These are phyloP conservation scores for Mixornis gularis DNA, from an alignment of 2,113 vertebrate genomes.

Conservation along the genomic window DNA sequence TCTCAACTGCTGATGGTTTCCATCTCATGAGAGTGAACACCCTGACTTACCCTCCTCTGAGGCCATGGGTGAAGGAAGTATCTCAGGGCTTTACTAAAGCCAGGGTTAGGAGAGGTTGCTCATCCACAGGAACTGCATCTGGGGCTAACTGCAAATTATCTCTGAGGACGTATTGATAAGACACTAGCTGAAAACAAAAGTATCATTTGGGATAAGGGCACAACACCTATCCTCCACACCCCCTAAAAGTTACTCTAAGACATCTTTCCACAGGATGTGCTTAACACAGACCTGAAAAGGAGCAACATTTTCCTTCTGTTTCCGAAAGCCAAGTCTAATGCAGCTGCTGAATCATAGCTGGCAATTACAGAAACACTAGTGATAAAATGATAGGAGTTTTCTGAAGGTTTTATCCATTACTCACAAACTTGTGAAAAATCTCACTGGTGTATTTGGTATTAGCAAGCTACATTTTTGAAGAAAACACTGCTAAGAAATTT, in stretches of 20 bases:
- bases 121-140: neutral
- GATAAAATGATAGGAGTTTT: neutral
- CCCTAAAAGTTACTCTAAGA: neutral
- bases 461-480: neutral
- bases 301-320: neutral
- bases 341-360: neutral
- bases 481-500: neutral
- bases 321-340: neutral
- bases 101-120: neutral
- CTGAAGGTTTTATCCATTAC: neutral
- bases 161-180: rapidly evolving
- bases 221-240: neutral
- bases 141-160: neutral
- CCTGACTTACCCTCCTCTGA: neutral
- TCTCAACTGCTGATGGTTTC: neutral
- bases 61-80: rapidly evolving
- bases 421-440: neutral
- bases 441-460: neutral
- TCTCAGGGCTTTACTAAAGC: neutral
- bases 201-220: neutral
- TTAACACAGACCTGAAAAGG: rapidly evolving
- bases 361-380: neutral
- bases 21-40: rapidly evolving
- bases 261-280: neutral
- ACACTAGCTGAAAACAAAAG: neutral